phyloP scores from a whole-genome alignment of 2,113 vertebrate genomes.

The Eonycteris spelaea region DNA sequence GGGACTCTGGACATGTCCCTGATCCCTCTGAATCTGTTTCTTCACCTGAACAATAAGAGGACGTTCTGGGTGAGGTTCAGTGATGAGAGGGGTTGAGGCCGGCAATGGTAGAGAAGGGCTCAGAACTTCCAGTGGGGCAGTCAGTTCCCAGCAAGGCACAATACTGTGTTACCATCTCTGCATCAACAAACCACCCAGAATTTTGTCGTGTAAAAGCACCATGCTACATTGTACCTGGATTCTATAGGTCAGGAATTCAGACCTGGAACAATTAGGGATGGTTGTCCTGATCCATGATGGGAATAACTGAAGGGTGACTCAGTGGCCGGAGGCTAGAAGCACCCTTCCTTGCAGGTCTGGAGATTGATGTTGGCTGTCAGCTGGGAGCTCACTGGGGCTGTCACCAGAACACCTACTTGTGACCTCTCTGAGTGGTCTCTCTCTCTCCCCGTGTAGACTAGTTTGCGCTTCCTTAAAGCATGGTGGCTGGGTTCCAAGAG shows the following conservation, averaged over 20 bases:
- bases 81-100: background rate
- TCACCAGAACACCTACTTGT: too few relatives aligned
- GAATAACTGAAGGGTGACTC: background rate
- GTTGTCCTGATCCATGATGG: background rate
- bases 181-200: background rate
- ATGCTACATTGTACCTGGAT: background rate
- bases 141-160: background rate
- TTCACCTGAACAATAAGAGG: background rate
- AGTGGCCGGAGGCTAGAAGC: background rate
- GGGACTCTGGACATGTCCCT: background rate
- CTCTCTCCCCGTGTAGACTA: background rate
- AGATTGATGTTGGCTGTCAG: background rate
- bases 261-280: background rate
- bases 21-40: background rate
- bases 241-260: background rate
- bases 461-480: background rate
- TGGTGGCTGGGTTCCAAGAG: background rate
- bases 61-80: background rate
- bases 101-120: rapidly evolving
- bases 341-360: background rate
- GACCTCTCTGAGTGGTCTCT: background rate
- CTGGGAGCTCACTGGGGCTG: background rate
- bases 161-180: rapidly evolving
- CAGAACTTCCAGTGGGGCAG: background rate
- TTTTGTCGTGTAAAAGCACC: rapidly evolving